Conservation (phyloP, 2,888 invertebrate species). For the Lamellibrachia columna region DNA sequence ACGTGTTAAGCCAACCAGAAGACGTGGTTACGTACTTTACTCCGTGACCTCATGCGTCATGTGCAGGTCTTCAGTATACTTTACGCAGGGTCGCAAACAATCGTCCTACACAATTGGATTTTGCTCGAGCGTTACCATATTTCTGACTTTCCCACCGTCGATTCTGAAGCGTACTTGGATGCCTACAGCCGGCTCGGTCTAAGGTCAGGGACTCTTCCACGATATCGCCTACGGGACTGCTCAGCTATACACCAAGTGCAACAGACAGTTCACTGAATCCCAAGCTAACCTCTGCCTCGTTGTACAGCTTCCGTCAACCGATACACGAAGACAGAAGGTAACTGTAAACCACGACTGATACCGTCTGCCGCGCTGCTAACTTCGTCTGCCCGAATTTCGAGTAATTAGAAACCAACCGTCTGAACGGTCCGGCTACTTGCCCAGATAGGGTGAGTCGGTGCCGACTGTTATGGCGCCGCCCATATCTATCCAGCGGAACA, state of each 20-base stretch:
- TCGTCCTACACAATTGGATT: neutral
- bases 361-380: neutral
- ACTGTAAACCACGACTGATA: neutral
- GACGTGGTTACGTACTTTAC: neutral
- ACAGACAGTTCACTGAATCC: neutral
- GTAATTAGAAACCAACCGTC: neutral
- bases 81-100: neutral
- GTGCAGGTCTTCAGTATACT: neutral
- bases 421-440: neutral
- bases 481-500: neutral
- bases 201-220: neutral
- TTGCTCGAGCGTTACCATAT: neutral
- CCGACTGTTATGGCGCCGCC: neutral
- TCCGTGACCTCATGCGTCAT: neutral
- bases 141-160: neutral
- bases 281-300: neutral
- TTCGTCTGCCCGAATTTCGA: neutral
- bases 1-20: neutral
- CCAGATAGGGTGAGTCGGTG: neutral
- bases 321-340: neutral
- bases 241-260: neutral
- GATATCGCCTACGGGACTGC: neutral
- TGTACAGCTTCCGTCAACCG: neutral
- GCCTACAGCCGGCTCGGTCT: neutral
- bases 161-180: neutral